Evolutionary conservation across 2,113 vertebrate genomes (phyloP).

Genomic region (Pimephales promelas): DNA sequence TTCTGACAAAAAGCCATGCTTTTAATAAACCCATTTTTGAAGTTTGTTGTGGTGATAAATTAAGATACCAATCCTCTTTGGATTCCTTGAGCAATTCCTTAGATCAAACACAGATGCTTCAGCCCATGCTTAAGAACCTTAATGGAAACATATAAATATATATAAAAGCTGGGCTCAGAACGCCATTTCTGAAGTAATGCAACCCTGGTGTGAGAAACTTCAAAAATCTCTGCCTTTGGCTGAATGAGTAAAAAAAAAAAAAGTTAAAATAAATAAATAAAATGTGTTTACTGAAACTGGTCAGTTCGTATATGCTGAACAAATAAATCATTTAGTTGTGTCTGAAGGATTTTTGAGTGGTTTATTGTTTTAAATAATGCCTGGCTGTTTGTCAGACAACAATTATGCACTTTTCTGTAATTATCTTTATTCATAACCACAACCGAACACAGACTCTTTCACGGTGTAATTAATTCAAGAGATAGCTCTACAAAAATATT

Average conservation of each 20-base stretch:
- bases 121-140: slow-evolving; percentile 59
- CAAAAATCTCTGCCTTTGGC: slow-evolving; percentile 61
- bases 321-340: background rate
- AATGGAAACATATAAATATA: slow-evolving; percentile 40
- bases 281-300: slow-evolving; percentile 57
- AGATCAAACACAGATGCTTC: slow-evolving; percentile 55
- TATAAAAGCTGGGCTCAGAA: slow-evolving; percentile 23
- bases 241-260: slow-evolving; percentile 50
- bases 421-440: background rate
- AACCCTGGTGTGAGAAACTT: slow-evolving; percentile 63
- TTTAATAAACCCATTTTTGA: slow-evolving; percentile 49
- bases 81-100: slow-evolving; percentile 42
- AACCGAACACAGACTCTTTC: slow-evolving; percentile 23
- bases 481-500: background rate
- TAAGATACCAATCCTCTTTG: slow-evolving; percentile 48
- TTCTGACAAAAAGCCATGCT: background rate
- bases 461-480: slow-evolving; percentile 44
- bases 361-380: slow-evolving; percentile 2
- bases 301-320: background rate
- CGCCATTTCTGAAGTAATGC: slow-evolving; percentile 45
- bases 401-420: background rate
- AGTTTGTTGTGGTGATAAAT: slow-evolving; percentile 61
- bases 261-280: background rate
- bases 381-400: background rate
- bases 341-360: background rate